phyloP scores from a whole-genome alignment of 2,888 invertebrate species.

The Saturnia pavonia region DNA sequence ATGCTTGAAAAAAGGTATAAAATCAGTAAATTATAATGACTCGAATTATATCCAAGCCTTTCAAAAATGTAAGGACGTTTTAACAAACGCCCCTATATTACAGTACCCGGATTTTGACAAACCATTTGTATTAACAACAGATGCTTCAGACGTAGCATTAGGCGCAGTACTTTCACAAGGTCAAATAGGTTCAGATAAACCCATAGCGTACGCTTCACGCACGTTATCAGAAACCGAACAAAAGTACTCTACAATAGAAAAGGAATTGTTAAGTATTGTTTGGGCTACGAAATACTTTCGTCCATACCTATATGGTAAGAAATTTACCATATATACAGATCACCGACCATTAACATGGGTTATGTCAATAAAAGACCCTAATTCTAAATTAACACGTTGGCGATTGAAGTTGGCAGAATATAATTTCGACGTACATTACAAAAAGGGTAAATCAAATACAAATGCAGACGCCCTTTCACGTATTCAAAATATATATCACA shows the following conservation, averaged over 20 bases:
- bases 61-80: constrained; percentile 41
- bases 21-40: constrained; percentile 19
- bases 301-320: too few relatives aligned
- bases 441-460: constrained; percentile 36
- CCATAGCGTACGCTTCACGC: constrained; percentile 35
- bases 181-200: constrained; percentile 34
- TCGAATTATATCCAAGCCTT: constrained; percentile 33
- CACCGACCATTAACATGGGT: too few relatives aligned
- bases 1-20: constrained; percentile 34
- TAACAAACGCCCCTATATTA: constrained; percentile 40
- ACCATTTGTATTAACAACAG: constrained; percentile 28
- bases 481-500: constrained; percentile 29
- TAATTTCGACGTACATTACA: constrained; percentile 35
- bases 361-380: constrained; percentile 46
- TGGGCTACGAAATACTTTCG: too few relatives aligned
- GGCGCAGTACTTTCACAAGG: constrained; percentile 43
- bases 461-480: constrained; percentile 40
- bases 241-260: constrained; percentile 43
- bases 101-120: constrained; percentile 38
- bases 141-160: constrained; percentile 38
- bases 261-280: constrained; percentile 36
- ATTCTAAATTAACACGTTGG: constrained; percentile 50
- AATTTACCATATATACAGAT: too few relatives aligned
- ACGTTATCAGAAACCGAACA: constrained; percentile 36
- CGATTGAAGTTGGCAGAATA: constrained; percentile 41